A percentile compares a stretch with the other conserved stretches of the same genome.
phyloP scores from a whole-genome alignment of 2,797 vertebrate genomes.

The Malurus splendens region DNA sequence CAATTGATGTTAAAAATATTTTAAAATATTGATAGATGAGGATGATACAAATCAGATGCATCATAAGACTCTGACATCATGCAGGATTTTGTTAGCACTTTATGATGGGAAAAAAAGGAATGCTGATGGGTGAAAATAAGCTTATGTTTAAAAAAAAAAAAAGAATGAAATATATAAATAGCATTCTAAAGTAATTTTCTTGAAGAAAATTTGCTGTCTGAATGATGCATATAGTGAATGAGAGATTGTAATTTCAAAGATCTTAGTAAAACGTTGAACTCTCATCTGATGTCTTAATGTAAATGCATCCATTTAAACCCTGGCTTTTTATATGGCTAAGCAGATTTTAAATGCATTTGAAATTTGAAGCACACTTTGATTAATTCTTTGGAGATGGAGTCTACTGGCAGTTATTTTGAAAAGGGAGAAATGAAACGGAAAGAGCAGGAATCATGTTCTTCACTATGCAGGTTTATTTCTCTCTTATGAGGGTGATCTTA shows the following conservation, averaged over 20 bases:
- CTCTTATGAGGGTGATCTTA: background rate
- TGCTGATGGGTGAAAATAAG: background rate
- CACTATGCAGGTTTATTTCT: background rate
- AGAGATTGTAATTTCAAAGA: background rate
- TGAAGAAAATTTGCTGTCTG: background rate
- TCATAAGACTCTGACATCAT: background rate
- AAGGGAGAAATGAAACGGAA: background rate
- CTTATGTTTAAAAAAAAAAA: background rate
- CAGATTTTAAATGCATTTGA: constrained; percentile 12
- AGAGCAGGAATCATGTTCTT: background rate
- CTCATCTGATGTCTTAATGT: background rate
- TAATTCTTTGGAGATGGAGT: background rate
- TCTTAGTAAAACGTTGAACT: background rate
- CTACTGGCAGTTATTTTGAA: background rate
- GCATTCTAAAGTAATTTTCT: background rate
- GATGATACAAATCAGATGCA: background rate
- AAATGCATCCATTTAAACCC: background rate
- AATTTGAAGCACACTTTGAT: background rate
- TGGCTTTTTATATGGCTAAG: background rate
- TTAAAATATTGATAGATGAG: background rate
- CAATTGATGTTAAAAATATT: background rate
- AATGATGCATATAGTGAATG: background rate
- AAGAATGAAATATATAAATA: background rate
- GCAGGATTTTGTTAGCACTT: background rate
- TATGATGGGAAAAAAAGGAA: background rate